These are phyloP conservation scores for Pandion haliaetus DNA, from an alignment of 2,113 vertebrate genomes.

Conservation along the genomic window DNA sequence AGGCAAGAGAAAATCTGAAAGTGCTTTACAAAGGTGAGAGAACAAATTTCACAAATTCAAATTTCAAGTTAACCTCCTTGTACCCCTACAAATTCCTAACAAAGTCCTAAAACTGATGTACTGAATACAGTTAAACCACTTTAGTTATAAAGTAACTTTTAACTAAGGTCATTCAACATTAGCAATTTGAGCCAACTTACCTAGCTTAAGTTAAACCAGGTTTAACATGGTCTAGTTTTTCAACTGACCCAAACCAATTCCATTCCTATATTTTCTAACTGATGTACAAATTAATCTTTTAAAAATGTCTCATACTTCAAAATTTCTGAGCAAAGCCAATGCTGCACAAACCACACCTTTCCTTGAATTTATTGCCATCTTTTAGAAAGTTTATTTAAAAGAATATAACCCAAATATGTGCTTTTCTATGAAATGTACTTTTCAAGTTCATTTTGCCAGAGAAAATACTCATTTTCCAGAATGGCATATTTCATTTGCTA, in stretches of 20 bases:
- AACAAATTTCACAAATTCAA: background rate
- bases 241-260: background rate
- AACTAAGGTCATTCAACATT: background rate
- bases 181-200: background rate
- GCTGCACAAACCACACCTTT: slow-evolving; percentile 18
- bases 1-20: background rate
- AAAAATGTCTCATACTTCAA: background rate
- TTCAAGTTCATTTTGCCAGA: slow-evolving; percentile 45
- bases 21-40: background rate
- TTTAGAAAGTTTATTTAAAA: slow-evolving; percentile 50
- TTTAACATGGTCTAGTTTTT: background rate
- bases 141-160: background rate
- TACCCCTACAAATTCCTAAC: background rate
- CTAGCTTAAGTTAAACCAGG: background rate
- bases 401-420: slow-evolving; percentile 28
- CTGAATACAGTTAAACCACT: background rate
- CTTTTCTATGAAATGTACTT: slow-evolving; percentile 14
- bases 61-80: background rate
- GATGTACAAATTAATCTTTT: background rate
- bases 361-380: slow-evolving; percentile 37
- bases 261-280: background rate
- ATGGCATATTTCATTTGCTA: slow-evolving; percentile 58
- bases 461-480: slow-evolving; percentile 59
- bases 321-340: background rate
- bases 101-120: background rate